phyloP scores from a whole-genome alignment of 1,140 invertebrate species.

The Drepana arcuata region DNA sequence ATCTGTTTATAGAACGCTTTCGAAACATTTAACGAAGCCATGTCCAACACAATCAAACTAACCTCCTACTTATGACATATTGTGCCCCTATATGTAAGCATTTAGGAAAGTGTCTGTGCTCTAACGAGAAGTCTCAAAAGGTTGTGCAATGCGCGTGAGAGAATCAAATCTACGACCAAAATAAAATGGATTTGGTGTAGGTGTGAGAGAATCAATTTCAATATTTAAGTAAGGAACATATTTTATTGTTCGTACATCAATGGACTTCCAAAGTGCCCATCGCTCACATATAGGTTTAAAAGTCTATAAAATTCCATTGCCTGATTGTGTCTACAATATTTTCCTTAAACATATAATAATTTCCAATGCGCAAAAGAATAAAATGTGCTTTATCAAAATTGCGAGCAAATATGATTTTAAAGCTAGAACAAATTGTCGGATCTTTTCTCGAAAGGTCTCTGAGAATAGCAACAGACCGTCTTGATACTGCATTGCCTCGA shows the following conservation, averaged over 20 bases:
- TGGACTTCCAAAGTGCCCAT: too few species aligned
- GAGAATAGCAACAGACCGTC: slow-evolving; percentile 11
- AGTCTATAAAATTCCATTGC: too few species aligned
- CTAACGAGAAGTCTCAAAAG: slow-evolving; percentile 18
- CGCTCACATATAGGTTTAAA: too few species aligned
- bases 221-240: too few species aligned
- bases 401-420: neutral
- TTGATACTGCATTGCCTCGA: slow-evolving; percentile 25
- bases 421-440: neutral
- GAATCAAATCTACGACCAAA: slow-evolving; percentile 11
- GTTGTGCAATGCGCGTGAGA: slow-evolving; percentile 24
- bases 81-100: slow-evolving; percentile 34
- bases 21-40: slow-evolving; percentile 22
- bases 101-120: too few species aligned
- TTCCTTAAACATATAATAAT: too few species aligned
- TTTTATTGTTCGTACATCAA: too few species aligned
- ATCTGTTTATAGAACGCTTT: slow-evolving; percentile 11
- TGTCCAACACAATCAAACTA: slow-evolving; percentile 37
- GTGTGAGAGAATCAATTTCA: too few species aligned
- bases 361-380: too few species aligned
- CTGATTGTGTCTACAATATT: too few species aligned
- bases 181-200: too few species aligned
- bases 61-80: slow-evolving; percentile 35
- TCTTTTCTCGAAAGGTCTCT: slow-evolving; percentile 5
- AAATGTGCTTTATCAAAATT: too few species aligned